Base-by-base conservation (phyloP, 1,140 invertebrate genomes). In the Drosophila pseudoananassae region DNA sequence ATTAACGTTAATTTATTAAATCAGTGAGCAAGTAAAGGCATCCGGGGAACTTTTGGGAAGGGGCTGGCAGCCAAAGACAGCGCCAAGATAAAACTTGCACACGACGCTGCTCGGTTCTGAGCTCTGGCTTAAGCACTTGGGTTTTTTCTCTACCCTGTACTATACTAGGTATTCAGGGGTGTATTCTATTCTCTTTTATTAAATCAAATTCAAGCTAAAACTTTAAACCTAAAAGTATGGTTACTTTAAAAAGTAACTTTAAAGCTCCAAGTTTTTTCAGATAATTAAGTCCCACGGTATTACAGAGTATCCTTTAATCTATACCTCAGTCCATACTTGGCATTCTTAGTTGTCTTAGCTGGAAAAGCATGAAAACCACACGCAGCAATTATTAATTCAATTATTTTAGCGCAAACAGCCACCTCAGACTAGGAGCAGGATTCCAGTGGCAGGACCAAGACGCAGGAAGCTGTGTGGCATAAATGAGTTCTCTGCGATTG, bases 1-100 rank as follows among this genome's bases (percentile, higher is more conserved):
- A 91, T 91, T 91, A 91, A 91, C 89, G 89, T 90, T 91, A 91
- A 91, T 91, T 91, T 91, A 91, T 91, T 91, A 91, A 91, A 91
- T 91, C 89, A 91, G 85, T 85, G 82, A 88, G 78, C 76, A 91
- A 91, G 89, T 76, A 90, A 90, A 90, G 83, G 69, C 66, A 90
- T 80, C 66, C 63, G 14, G 50, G 54, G 20, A 55, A 47, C 66
- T 69, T 59, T 77, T 47, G 23, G 17, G 43, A n/a, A 17, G 5
- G 10, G 33, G 36, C 5, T 17, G 5, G 12, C 17, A 27, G 52
- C 60, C 43, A 49, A 46, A 31, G 54, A 40, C 63, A 78, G 64
- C 43, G 58, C 55, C 71, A 73, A 69, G 78, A 88, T 88, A 88
- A 88, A 88, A 88, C 78, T 88, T 88, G 85, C 83, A 79, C 83